Evolutionary conservation across 2,888 invertebrate genomes (phyloP).

Genomic region (Leptinotarsa juncta): DNA sequence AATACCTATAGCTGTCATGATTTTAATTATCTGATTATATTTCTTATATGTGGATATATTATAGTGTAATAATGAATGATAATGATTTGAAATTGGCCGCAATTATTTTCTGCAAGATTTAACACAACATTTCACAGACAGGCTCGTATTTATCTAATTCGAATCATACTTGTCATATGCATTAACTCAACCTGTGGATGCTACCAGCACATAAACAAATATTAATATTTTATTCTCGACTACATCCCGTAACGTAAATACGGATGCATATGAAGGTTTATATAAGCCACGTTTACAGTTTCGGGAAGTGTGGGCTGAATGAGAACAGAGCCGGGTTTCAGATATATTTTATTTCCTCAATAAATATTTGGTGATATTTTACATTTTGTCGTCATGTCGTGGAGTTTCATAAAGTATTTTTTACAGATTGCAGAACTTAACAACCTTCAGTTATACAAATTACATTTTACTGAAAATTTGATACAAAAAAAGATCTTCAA

Average conservation of each 20-base stretch:
- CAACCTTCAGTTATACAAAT: no score
- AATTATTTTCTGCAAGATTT: slow-evolving; percentile 1
- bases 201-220: background rate
- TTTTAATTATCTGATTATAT: slow-evolving; percentile 17
- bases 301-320: slow-evolving; percentile 4
- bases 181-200: slow-evolving; percentile 9
- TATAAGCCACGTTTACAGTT: slow-evolving; percentile 6
- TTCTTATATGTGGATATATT: slow-evolving; percentile 10
- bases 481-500: no score
- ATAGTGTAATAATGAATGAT: slow-evolving; percentile 6
- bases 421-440: background rate
- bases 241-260: slow-evolving; percentile 11
- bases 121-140: background rate
- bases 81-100: background rate
- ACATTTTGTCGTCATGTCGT: background rate
- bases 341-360: slow-evolving; percentile 6
- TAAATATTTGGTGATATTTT: slow-evolving; percentile 8
- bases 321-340: slow-evolving; percentile 6
- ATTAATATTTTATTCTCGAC: slow-evolving; percentile 8
- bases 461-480: no score
- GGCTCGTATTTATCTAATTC: background rate
- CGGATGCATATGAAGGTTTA: slow-evolving; percentile 14
- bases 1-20: slow-evolving; percentile 8
- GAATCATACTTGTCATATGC: background rate
- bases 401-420: background rate